These are phyloP conservation scores for Phrixothrix hirtus DNA, from an alignment of 2,888 invertebrate genomes.

Conservation along the genomic window DNA sequence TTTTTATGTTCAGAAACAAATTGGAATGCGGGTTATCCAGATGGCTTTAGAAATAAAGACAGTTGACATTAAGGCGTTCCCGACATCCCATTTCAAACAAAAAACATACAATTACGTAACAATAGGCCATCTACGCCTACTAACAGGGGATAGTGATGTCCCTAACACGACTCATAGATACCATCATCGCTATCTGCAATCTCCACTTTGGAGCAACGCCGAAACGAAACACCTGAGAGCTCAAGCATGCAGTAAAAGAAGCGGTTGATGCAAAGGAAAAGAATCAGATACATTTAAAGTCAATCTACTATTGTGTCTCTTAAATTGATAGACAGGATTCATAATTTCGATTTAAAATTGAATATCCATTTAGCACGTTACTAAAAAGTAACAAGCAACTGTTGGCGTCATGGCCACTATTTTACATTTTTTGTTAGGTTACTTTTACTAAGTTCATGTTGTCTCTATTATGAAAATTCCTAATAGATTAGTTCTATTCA, in stretches of 20 bases:
- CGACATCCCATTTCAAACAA: conserved; percentile 55
- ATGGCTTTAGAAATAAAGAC: conserved; percentile 53
- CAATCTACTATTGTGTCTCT: conserved; percentile 51
- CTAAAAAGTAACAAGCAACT: conserved; percentile 38
- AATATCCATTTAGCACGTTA: conserved; percentile 51
- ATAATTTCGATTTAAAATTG: conserved; percentile 48
- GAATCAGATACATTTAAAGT: conserved; percentile 54
- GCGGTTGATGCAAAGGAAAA: conserved; percentile 47
- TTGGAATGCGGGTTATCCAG: conserved; percentile 39
- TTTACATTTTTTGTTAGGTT: conserved; percentile 6
- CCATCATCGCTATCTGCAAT: conserved; percentile 42
- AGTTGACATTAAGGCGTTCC: conserved; percentile 56
- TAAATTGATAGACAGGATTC: conserved; percentile 53
- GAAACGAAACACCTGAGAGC: conserved; percentile 43
- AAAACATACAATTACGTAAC: conserved; percentile 57
- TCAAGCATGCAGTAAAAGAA: conserved; percentile 34
- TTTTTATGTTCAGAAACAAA: conserved; percentile 2
- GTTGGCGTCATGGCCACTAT: conserved; percentile 10
- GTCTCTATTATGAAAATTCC: background rate
- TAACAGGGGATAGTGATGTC: conserved; percentile 55
- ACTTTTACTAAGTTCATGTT: background rate
- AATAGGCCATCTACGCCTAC: conserved; percentile 57
- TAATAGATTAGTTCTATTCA: background rate
- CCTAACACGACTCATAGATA: conserved; percentile 50
- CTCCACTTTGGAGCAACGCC: conserved; percentile 40